phyloP scores from a whole-genome alignment of 2,797 vertebrate genomes.

The Thripadectes ignobilis region DNA sequence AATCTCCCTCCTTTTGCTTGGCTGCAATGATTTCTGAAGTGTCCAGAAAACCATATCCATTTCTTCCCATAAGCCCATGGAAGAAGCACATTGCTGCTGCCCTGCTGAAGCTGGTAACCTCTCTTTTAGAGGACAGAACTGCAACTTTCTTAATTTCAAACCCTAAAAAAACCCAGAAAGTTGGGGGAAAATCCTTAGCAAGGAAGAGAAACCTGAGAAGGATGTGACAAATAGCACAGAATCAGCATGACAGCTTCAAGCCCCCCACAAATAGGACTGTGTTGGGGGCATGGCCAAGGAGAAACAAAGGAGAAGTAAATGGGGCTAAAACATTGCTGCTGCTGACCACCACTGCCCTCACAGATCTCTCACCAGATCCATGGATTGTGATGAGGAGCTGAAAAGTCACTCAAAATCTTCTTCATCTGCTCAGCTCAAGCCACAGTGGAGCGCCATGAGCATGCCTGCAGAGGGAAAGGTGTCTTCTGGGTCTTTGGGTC shows the following conservation, averaged over 20 bases:
- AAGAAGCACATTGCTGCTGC: neutral
- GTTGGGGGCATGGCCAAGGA: neutral
- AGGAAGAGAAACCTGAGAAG: neutral
- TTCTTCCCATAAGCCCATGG: neutral
- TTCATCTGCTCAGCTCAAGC: neutral
- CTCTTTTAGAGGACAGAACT: neutral
- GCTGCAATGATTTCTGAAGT: neutral
- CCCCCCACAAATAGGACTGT: neutral
- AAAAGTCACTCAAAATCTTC: neutral
- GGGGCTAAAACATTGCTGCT: neutral
- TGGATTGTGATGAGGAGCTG: rapidly evolving
- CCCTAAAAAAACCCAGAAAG: neutral
- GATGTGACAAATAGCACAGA: neutral
- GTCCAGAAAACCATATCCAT: neutral
- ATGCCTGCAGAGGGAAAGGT: neutral
- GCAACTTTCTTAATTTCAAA: neutral
- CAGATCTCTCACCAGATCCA: neutral
- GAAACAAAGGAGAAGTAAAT: neutral
- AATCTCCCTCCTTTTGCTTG: neutral
- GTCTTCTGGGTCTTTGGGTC: neutral
- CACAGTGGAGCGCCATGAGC: rapidly evolving
- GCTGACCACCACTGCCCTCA: neutral
- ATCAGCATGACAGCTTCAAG: neutral
- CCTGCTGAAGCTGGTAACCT: neutral
- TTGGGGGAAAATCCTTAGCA: neutral